Conservation (phyloP, 2,113 vertebrate species). For the Pipra filicauda region DNA sequence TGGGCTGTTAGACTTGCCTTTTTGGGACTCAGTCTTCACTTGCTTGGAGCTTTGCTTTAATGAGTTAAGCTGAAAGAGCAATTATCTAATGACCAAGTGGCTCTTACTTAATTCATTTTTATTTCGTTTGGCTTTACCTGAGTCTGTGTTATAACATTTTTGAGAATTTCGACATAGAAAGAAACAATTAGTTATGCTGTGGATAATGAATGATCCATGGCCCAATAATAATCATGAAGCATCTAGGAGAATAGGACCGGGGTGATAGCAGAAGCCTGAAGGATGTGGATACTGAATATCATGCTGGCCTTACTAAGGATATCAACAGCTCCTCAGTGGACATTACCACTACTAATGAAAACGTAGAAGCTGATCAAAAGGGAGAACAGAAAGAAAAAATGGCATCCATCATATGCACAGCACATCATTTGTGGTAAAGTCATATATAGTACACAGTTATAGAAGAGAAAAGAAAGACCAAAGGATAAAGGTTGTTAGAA, state of each 20-base stretch:
- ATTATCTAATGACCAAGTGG: background rate
- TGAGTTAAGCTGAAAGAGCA: background rate
- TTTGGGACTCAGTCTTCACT: background rate
- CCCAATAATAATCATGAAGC: background rate
- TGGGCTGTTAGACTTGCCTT: background rate
- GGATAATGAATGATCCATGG: background rate
- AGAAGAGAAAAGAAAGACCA: background rate
- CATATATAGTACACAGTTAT: background rate
- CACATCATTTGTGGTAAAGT: background rate
- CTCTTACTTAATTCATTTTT: background rate
- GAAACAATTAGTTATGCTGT: background rate
- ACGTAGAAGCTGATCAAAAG: background rate
- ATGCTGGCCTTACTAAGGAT: background rate
- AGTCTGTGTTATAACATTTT: background rate
- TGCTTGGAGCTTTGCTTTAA: background rate
- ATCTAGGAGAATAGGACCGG: background rate
- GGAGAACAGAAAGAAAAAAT: background rate
- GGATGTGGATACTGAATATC: background rate
- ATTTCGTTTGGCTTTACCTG: background rate
- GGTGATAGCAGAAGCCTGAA: background rate
- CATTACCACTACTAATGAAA: background rate
- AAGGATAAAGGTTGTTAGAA: background rate
- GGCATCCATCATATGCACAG: background rate
- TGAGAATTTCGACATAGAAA: background rate
- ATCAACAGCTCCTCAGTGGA: background rate